Base-by-base conservation (phyloP, 2,797 vertebrate genomes). In the Sphenopsis melanotis region DNA sequence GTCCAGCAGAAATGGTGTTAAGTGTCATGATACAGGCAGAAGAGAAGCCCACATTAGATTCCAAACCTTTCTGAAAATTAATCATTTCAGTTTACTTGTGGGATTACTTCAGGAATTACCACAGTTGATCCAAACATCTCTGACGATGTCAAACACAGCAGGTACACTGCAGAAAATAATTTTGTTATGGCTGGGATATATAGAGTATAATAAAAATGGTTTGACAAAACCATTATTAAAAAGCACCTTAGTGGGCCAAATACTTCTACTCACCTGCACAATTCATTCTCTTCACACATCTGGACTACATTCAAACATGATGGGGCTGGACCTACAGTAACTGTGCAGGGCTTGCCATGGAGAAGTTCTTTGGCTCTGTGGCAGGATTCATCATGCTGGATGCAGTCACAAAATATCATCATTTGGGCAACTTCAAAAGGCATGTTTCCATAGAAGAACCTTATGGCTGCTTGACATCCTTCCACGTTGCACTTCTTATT, bases 351-450 rank as follows among this genome's bases (percentile, higher is more conserved):
- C 39, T 97, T 98, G 50, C 98, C 98, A 60, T 99, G 98, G 60
- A 99, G 98, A 56, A 97, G 87, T 23, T 94, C 96, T 96, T 97
- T 98, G 93, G 98, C 97, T 49, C 97, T 96, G 66, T 97, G 94
- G 79, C 99, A 99, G 72, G 96, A 96, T 60, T 97, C 96, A 91
- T 99, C 98, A 19, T 95, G 95, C 41, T 91, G 95, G 55, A 93
- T 78, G 46, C 99, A 99, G 55, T 98, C 97, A 82, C 99, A 99
- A 96, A 99, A 98, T 65, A 97, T 97, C 96, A 99, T 92, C 98
- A 98, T 98, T 90, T 99, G 98, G 55, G 98, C 98, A 79, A 98
- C 86, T 46, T 97, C 97, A 50, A 92, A 96, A 46, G 98, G 98
- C 97, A 98, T 98, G 41, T 97, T 97, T 77, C 70, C 66, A 68